Evolutionary conservation across 2,888 invertebrate genomes (phyloP).

Genomic region (Tuta absoluta): DNA sequence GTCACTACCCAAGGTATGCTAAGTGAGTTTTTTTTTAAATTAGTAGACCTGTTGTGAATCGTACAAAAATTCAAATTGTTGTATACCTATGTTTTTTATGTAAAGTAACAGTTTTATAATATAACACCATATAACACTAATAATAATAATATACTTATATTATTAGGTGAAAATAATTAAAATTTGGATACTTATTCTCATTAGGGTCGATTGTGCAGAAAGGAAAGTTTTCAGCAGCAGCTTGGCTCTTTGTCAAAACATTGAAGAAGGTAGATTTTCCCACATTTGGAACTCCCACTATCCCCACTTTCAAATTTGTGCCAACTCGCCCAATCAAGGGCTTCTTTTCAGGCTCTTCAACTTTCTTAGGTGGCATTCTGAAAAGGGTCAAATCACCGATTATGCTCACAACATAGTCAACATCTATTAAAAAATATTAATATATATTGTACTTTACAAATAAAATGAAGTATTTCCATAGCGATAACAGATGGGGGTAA

Average conservation of each 20-base stretch:
- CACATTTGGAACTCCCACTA: constrained; percentile 98
- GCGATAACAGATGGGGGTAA: not conserved
- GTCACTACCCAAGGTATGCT: too few species aligned
- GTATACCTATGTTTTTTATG: too few species aligned
- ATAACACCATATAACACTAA: too few species aligned
- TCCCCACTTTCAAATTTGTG: constrained; percentile 97
- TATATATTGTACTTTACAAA: too few species aligned
- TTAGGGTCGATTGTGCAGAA: constrained; percentile 99
- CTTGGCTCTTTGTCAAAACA: constrained; percentile 98
- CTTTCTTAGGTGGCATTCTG: constrained; percentile 93
- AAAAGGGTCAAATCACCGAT: constrained; percentile 35
- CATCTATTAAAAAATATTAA: too few species aligned
- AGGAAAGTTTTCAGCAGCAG: constrained; percentile 99
- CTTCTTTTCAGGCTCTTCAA: constrained; percentile 92
- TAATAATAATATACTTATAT: too few species aligned
- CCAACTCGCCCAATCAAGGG: constrained; percentile 97
- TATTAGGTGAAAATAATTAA: not conserved
- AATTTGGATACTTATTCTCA: constrained; percentile 95
- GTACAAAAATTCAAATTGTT: too few species aligned
- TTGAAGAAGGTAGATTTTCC: constrained; percentile 99
- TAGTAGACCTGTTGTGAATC: too few species aligned
- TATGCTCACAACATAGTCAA: too few species aligned
- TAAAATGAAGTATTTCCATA: not conserved
- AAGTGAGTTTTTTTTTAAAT: too few species aligned
- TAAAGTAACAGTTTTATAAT: too few species aligned